These are phyloP conservation scores for Meriones unguiculatus DNA, from an alignment of 2,113 vertebrate genomes.

Conservation along the genomic window DNA sequence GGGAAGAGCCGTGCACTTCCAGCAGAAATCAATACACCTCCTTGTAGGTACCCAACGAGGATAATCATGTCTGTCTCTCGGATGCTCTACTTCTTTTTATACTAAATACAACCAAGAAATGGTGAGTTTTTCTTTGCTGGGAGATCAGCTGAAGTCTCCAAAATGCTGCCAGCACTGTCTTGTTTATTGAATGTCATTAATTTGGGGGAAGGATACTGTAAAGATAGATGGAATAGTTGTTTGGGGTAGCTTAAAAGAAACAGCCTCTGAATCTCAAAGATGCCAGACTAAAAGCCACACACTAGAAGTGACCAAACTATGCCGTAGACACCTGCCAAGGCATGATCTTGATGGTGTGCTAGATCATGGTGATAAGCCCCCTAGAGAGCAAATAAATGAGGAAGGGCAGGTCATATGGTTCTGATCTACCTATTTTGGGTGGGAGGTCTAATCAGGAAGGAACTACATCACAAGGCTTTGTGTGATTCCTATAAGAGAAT, in stretches of 20 bases:
- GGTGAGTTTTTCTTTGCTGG: conserved; percentile 1
- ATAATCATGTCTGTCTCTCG: conserved; percentile 59
- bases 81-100: conserved; percentile 59
- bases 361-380: background rate
- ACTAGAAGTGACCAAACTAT: background rate
- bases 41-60: conserved; percentile 69
- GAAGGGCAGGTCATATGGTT: background rate
- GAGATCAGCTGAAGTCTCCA: conserved; percentile 51
- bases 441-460: background rate
- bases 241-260: conserved; percentile 29
- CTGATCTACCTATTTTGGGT: background rate
- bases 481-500: background rate
- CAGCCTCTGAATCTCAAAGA: background rate
- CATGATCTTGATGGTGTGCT: conserved; percentile 5
- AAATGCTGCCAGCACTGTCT: conserved; percentile 62
- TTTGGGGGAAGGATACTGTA: background rate
- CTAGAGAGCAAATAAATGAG: background rate
- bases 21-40: conserved; percentile 80
- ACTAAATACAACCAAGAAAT: conserved; percentile 58
- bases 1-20: conserved; percentile 55
- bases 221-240: conserved; percentile 43
- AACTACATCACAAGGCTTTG: background rate
- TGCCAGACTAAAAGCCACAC: background rate
- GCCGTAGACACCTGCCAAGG: conserved; percentile 13
- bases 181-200: conserved; percentile 63